phyloP scores from a whole-genome alignment of 1,140 invertebrate species.

The Bombus confusus region DNA sequence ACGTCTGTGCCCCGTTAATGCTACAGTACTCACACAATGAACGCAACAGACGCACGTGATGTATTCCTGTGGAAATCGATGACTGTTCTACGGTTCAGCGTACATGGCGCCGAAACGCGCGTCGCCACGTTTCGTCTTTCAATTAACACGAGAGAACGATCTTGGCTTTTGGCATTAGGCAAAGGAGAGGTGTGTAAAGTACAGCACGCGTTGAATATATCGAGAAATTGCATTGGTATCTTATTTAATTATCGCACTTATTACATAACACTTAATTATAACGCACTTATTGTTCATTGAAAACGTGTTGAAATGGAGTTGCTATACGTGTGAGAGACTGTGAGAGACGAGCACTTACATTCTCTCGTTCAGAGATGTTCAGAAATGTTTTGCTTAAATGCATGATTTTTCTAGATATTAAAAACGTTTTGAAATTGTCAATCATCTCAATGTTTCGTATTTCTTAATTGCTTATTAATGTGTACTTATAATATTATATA shows the following conservation, averaged over 20 bases:
- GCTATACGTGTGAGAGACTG: neutral
- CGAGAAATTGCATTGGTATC: neutral
- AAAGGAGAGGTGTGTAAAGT: neutral
- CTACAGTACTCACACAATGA: conserved; percentile 1
- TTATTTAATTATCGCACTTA: neutral
- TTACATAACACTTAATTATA: neutral
- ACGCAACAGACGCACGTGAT: conserved; percentile 1
- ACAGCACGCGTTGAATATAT: neutral
- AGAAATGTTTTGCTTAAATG: neutral
- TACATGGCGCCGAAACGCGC: neutral
- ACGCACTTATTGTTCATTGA: neutral
- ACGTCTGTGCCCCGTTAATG: no score
- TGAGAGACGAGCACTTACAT: neutral
- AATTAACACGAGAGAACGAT: neutral
- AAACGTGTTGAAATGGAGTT: neutral
- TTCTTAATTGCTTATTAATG: no score
- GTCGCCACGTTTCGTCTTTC: neutral
- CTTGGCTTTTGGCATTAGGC: neutral
- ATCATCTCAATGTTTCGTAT: no score
- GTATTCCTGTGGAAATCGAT: neutral
- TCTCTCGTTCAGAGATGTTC: neutral
- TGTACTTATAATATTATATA: no score
- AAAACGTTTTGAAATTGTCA: no score
- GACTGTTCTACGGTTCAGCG: neutral
- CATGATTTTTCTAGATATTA: neutral